Conservation (phyloP, 2,113 vertebrate species). For the Pituophis catenifer region DNA sequence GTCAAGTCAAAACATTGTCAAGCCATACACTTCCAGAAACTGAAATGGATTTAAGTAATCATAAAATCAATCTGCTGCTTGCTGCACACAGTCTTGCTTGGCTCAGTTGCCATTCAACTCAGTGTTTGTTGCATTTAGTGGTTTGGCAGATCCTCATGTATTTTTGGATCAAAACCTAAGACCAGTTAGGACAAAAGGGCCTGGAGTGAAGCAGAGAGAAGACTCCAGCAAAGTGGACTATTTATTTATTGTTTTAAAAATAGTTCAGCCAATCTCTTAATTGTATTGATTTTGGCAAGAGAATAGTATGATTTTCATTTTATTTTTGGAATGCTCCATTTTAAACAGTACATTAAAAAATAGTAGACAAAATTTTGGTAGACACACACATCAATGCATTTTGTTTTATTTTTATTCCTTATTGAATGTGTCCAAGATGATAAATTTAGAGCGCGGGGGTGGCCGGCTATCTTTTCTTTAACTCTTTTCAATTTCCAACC, state of each 20-base stretch:
- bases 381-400: slow-evolving; percentile 67
- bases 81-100: slow-evolving; percentile 57
- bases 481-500: slow-evolving; percentile 39
- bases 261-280: slow-evolving; percentile 74
- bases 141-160: slow-evolving; percentile 71
- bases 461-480: slow-evolving; percentile 42
- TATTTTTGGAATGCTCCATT: slow-evolving; percentile 65
- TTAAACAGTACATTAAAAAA: slow-evolving; percentile 74
- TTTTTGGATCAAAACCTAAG: slow-evolving; percentile 75
- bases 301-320: slow-evolving; percentile 76
- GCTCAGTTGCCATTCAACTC: slow-evolving; percentile 57
- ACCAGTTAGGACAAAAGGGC: slow-evolving; percentile 73
- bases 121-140: slow-evolving; percentile 74
- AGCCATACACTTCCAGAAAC: slow-evolving; percentile 56
- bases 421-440: slow-evolving; percentile 41
- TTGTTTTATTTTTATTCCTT: slow-evolving; percentile 58
- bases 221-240: slow-evolving; percentile 72
- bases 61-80: slow-evolving; percentile 49
- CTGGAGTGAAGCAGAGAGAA: slow-evolving; percentile 73
- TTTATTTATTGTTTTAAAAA: slow-evolving; percentile 78
- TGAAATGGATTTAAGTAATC: slow-evolving; percentile 55
- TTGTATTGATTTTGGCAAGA: slow-evolving; percentile 74
- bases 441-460: slow-evolving; percentile 48
- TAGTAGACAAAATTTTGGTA: slow-evolving; percentile 70
- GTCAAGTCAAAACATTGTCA: slow-evolving; percentile 36